phyloP scores from a whole-genome alignment of 2,888 invertebrate genomes.

The Trypoxylon attenuatum region DNA sequence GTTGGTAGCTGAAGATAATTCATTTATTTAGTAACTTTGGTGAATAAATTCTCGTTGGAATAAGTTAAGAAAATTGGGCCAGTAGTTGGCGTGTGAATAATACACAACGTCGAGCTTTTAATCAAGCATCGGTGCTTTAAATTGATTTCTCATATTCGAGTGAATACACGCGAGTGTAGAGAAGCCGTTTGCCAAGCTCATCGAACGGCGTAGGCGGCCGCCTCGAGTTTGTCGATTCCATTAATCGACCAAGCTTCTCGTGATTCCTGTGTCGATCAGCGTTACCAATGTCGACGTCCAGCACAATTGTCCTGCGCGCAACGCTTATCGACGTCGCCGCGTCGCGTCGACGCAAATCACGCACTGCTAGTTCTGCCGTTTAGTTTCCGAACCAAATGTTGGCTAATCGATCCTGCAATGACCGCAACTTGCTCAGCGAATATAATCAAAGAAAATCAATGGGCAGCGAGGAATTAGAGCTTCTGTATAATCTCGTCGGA shows the following conservation, averaged over 20 bases:
- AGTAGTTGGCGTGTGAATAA: too few species aligned
- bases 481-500: too few species aligned
- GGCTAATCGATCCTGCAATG: neutral
- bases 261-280: slow-evolving; percentile 23
- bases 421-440: too few species aligned
- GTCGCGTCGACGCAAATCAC: slow-evolving; percentile 45
- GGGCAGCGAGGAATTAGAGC: too few species aligned
- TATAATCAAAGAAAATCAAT: too few species aligned
- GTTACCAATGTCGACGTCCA: slow-evolving; percentile 31
- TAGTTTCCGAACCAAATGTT: neutral
- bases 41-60: too few species aligned
- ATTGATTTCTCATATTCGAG: too few species aligned
- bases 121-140: too few species aligned
- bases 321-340: slow-evolving; percentile 32
- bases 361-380: slow-evolving; percentile 5
- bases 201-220: slow-evolving; percentile 14
- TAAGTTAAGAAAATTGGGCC: too few species aligned
- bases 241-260: slow-evolving; percentile 39
- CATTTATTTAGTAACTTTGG: too few species aligned
- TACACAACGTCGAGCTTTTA: too few species aligned
- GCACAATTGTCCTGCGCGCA: slow-evolving; percentile 29
- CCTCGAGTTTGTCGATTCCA: slow-evolving; percentile 25
- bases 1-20: too few species aligned
- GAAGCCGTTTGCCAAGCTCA: slow-evolving; percentile 8
- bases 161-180: neutral